Evolutionary conservation across 2,888 invertebrate species (phyloP), one percentile per base, ranked within the genome.

Genomic region (Ptychoptera albimana): DNA sequence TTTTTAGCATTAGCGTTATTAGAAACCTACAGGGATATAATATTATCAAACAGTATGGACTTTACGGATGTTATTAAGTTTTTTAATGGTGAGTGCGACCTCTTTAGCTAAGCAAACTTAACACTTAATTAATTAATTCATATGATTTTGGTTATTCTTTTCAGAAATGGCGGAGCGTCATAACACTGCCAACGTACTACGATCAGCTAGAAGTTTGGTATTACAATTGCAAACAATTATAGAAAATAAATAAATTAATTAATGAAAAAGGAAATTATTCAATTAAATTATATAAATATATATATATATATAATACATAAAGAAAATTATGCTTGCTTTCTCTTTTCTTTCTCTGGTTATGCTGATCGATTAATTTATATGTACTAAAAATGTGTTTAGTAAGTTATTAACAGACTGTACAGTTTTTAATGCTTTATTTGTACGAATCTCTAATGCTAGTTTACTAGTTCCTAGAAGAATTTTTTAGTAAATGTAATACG

Each of bases 21-120:
- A 12, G 88, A 92, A 66, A 87, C 86, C 38, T 96, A 96, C 63
- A 70, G 93, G 35, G 92, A 93, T 60, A 91, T 96, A 54, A 92
- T 96, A 49, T 70, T 96, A 37, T 85, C 89, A 43, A 94, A 96
- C 66, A 78, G 84, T 54, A 96, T 96, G 93, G 93, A 96, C 67
- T 96, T 94, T 62, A 94, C 94, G 0, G 94, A 96, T 63, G 91
- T 94, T 60, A 96, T 96, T 60, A 93, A 93, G 61, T 96, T 96
- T 67, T 96, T 94, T 60, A 96, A 94, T 67, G 93, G 93, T 92
- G 58, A 69, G 67, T 57, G 35, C 11, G 38, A 30, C 14, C 12
- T 34, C 31, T 2, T 15, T 5, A 41, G 29, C 14, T 16, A 37
- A 13, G 11, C 37, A 37, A 8, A 4, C 14, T 32, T 11, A 32